Evolutionary conservation across 1,140 invertebrate genomes (phyloP).

Genomic region (Ptiloglossa arizonensis): DNA sequence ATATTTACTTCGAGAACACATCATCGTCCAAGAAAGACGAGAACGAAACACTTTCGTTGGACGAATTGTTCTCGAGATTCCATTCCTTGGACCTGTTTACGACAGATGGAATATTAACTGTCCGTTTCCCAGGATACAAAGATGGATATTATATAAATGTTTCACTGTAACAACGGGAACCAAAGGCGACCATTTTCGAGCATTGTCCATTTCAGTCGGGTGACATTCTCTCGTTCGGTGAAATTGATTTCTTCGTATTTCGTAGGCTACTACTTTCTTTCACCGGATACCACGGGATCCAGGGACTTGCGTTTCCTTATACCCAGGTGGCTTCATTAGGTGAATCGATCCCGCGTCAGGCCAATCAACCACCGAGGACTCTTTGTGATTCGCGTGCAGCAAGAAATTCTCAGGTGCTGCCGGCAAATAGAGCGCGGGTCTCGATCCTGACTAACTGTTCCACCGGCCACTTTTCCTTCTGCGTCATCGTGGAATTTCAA

Average conservation of each 20-base stretch:
- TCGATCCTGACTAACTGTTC: slow-evolving; percentile 43
- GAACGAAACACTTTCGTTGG: too few species aligned
- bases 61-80: too few species aligned
- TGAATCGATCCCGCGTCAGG: slow-evolving; percentile 31
- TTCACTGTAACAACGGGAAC: too few species aligned
- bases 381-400: slow-evolving; percentile 23
- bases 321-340: slow-evolving; percentile 41
- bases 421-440: slow-evolving; percentile 6
- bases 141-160: too few species aligned
- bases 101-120: too few species aligned
- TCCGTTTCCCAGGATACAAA: too few species aligned
- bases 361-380: slow-evolving; percentile 12
- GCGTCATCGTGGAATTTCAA: slow-evolving; percentile 67
- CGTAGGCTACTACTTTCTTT: slow-evolving; percentile 7
- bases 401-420: slow-evolving; percentile 56
- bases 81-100: too few species aligned
- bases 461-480: slow-evolving; percentile 51
- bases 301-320: slow-evolving; percentile 31
- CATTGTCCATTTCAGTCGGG: neutral
- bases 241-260: slow-evolving; percentile 8
- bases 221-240: neutral
- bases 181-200: too few species aligned
- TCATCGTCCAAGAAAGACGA: too few species aligned
- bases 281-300: neutral
- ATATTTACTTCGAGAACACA: too few species aligned